Base-by-base conservation (phyloP, 2,888 invertebrate species). In the Nasonia oneida region DNA sequence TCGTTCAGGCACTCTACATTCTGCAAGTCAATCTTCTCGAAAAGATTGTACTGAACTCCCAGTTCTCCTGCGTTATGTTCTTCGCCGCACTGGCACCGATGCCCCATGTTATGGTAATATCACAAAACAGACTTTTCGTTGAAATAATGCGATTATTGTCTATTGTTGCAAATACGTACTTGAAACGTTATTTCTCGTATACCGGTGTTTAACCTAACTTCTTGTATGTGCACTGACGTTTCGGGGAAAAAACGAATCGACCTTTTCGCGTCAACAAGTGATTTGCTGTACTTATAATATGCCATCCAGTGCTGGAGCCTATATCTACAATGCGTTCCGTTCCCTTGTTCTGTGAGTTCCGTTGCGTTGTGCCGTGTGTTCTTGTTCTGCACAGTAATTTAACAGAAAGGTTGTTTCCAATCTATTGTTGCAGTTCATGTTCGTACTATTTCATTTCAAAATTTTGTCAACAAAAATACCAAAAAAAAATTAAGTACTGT, bases 1-100 rank as follows among this genome's bases (percentile, higher is more conserved):
- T 99, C 99, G 93, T 99, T 99, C 53, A 99, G 94, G 93, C 99
- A 99, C 91, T 98, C 96, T 39, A 99, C 94, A 93, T 98, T 97
- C 67, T 96, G 96, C 90, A 95, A 95, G 93, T 99, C 97, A 90
- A 99, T 98, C 95, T 98, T 98, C 89, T 96, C 95, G 93, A 96
- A 98, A 83, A 99, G 95, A 94, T 97, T 98, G 91, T 97, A 98
- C 88, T 96, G 95, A 76, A 97, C 93, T 3, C 97, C 97, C 91
- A 96, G 94, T 93, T 97, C 96, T 71, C 74, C 87, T 71, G 90
- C 90, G n/a, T 90, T 82, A 61, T 93, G 93, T 74, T 83, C 57
- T 83, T 75, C 84, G 76, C 92, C 91, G 71, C 93, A 93, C 74
- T 89, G 88, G 84, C 93, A 93, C 29, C 86, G 90, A 75, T 90